Base-by-base conservation (phyloP, 2,888 invertebrate genomes). In the Kuschelorhynchus macadamiae region DNA sequence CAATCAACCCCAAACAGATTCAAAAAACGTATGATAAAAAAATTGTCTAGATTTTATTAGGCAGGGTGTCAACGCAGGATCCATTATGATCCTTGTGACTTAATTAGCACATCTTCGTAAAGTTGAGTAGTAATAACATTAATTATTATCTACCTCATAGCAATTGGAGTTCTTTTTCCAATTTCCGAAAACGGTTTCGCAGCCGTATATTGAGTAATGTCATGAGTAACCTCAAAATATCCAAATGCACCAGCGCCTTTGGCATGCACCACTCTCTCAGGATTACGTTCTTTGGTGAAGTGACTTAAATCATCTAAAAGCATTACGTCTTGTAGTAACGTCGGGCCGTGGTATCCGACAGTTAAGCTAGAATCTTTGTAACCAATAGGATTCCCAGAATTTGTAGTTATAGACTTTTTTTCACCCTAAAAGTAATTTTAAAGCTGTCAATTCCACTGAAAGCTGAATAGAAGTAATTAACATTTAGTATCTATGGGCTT, bases 221-320 rank as follows among this genome's bases (percentile, higher is more conserved):
- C 94, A 79, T 95, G 90, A 1, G 95, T 95, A 4, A 94, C 92
- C 83, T 95, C 93, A 79, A 96, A 94, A 78, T 93, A 92, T 5
- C 83, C 94, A 82, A 93, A 94, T 0, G 94, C 95, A 11, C 94
- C 96, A 25, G 93, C 95, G 70, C 97, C 97, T 83, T 97, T 98
- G 0, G 98, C 98, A 82, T 97, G 97, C 0, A 96, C 97, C 1
- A 97, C 97, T 74, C 98, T 88, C 82, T 98, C 97, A 0, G 98
- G 98, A 76, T 98, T 97, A 62, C 97, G 89, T 82, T 98, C 98
- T 39, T 96, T 87, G 81, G 91, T 91, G 81, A 97, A 97, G 76
- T 96, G 90, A 0, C 92, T 88, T 50, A 94, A 85, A 81, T 93
- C 92, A 81, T 95, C 94, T 7, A 94, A 78, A 71, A 90, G 90